Conservation (phyloP, 2,888 invertebrate species). For the Fragum sueziense region DNA sequence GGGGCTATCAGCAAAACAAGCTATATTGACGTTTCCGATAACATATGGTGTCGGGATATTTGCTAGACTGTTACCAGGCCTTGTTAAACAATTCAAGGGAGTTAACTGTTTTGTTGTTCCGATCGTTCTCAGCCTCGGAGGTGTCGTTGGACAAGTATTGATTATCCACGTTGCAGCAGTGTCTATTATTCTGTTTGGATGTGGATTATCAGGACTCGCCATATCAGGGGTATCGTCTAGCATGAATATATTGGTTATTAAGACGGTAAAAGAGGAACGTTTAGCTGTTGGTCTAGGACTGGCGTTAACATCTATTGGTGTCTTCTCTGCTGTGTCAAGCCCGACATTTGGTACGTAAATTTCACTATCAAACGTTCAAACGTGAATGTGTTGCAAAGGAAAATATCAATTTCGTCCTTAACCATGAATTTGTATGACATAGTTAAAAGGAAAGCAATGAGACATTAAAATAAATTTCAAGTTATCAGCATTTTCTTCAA, state of each 20-base stretch:
- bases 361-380: too few relatives aligned
- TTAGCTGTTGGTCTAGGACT: neutral
- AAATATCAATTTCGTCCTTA: too few relatives aligned
- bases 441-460: too few relatives aligned
- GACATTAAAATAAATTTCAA: too few relatives aligned
- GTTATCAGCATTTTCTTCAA: too few relatives aligned
- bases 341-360: neutral
- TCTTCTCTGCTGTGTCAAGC: neutral
- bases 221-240: neutral
- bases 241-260: neutral
- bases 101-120: neutral
- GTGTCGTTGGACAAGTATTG: neutral
- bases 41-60: neutral
- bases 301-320: neutral
- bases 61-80: neutral
- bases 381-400: too few relatives aligned
- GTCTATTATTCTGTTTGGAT: neutral
- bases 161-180: neutral
- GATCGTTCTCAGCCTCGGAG: neutral
- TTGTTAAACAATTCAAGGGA: conserved; percentile 4
- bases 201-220: neutral
- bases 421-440: too few relatives aligned
- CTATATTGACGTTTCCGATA: neutral
- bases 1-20: neutral
- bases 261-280: neutral